Percentiles rank a stretch among this genome's conserved stretches.
These are phyloP conservation scores for Pteropus rufus DNA, from an alignment of 2,797 vertebrate genomes.

Conservation along the genomic window DNA sequence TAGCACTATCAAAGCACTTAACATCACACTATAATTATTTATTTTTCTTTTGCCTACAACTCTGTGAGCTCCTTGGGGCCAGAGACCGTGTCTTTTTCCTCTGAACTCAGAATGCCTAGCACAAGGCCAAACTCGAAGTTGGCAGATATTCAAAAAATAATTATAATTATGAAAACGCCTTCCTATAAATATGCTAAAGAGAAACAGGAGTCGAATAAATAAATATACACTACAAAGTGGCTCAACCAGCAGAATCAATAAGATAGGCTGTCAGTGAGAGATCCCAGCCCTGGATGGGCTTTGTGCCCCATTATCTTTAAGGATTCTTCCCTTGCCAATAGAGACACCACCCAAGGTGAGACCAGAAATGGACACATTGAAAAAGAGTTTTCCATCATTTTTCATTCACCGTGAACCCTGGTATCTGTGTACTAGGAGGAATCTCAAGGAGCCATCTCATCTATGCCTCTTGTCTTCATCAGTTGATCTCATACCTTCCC, in stretches of 20 bases:
- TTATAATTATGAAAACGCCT: neutral
- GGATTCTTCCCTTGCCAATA: neutral
- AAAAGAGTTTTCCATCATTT: neutral
- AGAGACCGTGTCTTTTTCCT: neutral
- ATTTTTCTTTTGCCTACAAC: neutral
- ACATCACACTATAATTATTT: neutral
- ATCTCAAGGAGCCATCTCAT: neutral
- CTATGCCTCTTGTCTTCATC: neutral
- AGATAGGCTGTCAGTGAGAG: neutral
- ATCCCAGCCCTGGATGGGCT: no score
- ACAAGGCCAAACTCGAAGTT: neutral
- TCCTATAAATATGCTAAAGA: neutral
- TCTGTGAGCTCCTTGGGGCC: neutral
- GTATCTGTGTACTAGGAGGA: neutral
- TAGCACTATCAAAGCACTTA: neutral
- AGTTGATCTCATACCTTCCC: neutral
- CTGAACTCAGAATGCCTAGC: neutral
- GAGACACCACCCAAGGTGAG: neutral
- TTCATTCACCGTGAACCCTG: neutral
- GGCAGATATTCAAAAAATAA: slow-evolving; percentile 17
- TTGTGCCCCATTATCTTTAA: neutral
- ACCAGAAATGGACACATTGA: neutral
- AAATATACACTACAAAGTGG: neutral
- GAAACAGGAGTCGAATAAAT: neutral
- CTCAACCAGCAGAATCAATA: neutral